Percentiles rank a stretch among this genome's conserved stretches.
Conservation (phyloP, 35 echinoderm and acorn worm genomes). For the Lytechinus variegatus region DNA sequence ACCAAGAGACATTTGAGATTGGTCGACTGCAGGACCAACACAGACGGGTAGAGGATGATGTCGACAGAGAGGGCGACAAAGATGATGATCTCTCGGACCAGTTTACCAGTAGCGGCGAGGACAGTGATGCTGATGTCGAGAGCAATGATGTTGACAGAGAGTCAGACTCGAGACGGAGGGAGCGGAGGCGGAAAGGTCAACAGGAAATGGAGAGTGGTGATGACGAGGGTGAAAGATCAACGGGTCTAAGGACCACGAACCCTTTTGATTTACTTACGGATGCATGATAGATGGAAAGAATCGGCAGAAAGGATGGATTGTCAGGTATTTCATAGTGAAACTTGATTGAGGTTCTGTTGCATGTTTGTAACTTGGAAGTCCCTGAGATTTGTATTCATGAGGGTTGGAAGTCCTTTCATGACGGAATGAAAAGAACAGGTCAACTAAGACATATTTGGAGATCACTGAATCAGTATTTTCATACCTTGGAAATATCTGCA, state of each 20-base stretch:
- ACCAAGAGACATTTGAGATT: conserved; percentile 86
- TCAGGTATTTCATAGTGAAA: background rate
- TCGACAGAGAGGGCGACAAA: conserved; percentile 17
- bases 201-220: conserved; percentile 36
- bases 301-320: background rate
- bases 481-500: too few relatives aligned
- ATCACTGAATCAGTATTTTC: background rate
- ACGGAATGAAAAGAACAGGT: background rate
- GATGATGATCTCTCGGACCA: conserved; percentile 79
- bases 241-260: conserved; percentile 49
- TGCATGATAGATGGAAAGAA: conserved; percentile 16
- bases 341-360: too few relatives aligned
- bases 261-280: conserved; percentile 71
- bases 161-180: conserved; percentile 46
- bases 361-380: too few relatives aligned
- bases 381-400: too few relatives aligned
- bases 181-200: conserved; percentile 28
- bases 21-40: conserved; percentile 78
- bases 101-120: conserved; percentile 70
- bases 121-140: conserved; percentile 89
- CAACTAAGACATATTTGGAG: background rate
- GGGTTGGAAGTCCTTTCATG: too few relatives aligned
- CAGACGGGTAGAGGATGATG: conserved; percentile 45
- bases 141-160: conserved; percentile 78
- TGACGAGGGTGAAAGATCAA: too few relatives aligned